Base-by-base conservation (phyloP, 2,888 invertebrate species). In the Salpingus planirostris region DNA sequence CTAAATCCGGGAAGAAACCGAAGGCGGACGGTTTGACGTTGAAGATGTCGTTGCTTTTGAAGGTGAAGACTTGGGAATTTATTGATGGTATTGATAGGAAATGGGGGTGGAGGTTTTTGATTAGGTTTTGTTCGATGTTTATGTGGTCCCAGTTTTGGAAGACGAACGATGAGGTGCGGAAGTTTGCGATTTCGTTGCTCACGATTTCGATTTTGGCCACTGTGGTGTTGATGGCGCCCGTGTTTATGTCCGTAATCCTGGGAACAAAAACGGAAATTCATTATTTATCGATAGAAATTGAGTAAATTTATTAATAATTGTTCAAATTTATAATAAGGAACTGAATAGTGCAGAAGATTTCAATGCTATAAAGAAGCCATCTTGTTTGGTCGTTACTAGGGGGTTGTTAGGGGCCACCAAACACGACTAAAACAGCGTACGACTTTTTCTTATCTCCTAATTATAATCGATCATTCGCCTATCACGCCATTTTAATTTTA, bases 101-200 rank as follows among this genome's bases (percentile, higher is more conserved):
- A 47, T 65, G 48, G 58, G 37, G 23, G 21, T 49, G 69, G 12
- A 82, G 57, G 23, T 66, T 64, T 28, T 71, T 68, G 54, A 85
- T 81, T 6, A 73, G 69, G 55, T 82, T 84, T 47, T 73, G 67
- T 43, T 76, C 73, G 48, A 84, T 71, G 26, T 62, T 59, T 14
- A 83, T 65, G 46, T 65, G 70, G 52, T 76, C 79, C 76, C 79
- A 81, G 5, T 75, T 71, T 21, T 72, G 68, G n/a, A 85, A 59
- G 13, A 69, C 68, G 32, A 84, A 71, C n/a, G 78, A 77, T 32
- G 65, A 66, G 6, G 68, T 63, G 31, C 68, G 67, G 21, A 84
- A 68, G 26, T 60, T 64, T 30, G 69, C 66, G 46, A 85, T 78
- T 47, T 70, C 69, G 57, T 77, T 78, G 54, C 75, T 69, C 37